Percentiles rank a stretch among this genome's conserved stretches.
Conservation (phyloP, 1,140 invertebrate species). For the Hycleus cichorii region DNA sequence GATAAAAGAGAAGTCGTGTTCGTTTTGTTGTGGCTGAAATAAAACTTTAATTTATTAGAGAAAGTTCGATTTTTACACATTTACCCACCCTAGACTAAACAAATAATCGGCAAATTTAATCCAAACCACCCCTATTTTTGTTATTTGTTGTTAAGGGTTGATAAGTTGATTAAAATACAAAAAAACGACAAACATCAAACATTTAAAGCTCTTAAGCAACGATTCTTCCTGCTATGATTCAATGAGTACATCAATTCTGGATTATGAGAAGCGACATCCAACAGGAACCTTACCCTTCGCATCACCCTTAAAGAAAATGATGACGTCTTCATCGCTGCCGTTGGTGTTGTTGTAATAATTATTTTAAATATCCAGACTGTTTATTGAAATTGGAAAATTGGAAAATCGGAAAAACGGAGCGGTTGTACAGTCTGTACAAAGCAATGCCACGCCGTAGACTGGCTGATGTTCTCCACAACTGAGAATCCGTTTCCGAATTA, state of each 20-base stretch:
- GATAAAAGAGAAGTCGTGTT: too few relatives aligned
- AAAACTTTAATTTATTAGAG: too few relatives aligned
- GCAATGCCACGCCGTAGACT: conserved; percentile 20
- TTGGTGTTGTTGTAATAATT: conserved; percentile 2
- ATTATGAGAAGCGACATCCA: conserved; percentile 17
- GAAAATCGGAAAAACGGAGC: neutral
- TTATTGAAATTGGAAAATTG: neutral
- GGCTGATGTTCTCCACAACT: neutral
- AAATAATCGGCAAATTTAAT: too few relatives aligned
- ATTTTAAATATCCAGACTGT: neutral
- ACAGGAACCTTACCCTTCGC: conserved; percentile 58
- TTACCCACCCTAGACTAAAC: too few relatives aligned
- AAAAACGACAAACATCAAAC: neutral
- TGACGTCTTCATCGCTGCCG: conserved; percentile 64
- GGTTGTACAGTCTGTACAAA: conserved; percentile 5
- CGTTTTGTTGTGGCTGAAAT: too few relatives aligned
- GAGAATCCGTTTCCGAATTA: too few relatives aligned
- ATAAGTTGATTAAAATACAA: too few relatives aligned
- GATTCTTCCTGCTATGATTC: too few relatives aligned
- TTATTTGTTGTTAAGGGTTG: too few relatives aligned
- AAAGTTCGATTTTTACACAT: too few relatives aligned
- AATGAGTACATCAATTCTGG: too few relatives aligned
- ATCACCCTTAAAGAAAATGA: conserved; percentile 69
- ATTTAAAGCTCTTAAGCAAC: conserved; percentile 4
- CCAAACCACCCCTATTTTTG: too few relatives aligned